Percentiles rank a stretch among this genome's conserved stretches.
These are phyloP conservation scores for Leucophora obtusa DNA, from an alignment of 2,888 invertebrate species.

Conservation along the genomic window DNA sequence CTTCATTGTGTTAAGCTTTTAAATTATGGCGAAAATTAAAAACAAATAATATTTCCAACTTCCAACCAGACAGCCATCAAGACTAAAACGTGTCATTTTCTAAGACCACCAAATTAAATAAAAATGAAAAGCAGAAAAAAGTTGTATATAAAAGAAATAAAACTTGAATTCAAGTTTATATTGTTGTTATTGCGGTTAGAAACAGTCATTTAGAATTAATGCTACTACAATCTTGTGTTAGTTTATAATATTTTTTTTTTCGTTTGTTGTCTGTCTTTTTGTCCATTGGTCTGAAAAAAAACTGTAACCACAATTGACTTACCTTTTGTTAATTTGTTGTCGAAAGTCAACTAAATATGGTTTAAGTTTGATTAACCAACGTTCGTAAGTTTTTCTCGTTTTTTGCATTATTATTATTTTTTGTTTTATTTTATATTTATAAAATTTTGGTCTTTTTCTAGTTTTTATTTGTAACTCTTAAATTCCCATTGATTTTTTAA, in stretches of 20 bases:
- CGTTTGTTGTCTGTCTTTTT: conserved; percentile 10
- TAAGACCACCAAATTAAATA: conserved; percentile 16
- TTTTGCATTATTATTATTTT: no score
- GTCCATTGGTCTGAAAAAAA: conserved; percentile 27
- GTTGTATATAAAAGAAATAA: conserved; percentile 11
- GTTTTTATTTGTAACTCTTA: no score
- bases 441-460: no score
- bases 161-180: conserved; percentile 24
- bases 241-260: conserved; percentile 16
- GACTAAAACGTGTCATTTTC: conserved; percentile 16
- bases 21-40: background rate
- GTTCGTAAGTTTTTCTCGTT: no score
- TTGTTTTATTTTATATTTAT: no score
- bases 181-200: background rate
- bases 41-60: background rate
- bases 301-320: no score
- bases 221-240: conserved; percentile 30
- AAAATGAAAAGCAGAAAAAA: background rate
- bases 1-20: background rate
- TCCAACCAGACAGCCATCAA: background rate
- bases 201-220: conserved; percentile 12
- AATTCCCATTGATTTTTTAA: no score
- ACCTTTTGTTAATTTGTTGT: no score
- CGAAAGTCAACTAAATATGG: no score
- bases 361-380: no score